These are phyloP conservation scores for Thaumatotibia leucotreta DNA, from an alignment of 1,140 invertebrate species.

Conservation along the genomic window DNA sequence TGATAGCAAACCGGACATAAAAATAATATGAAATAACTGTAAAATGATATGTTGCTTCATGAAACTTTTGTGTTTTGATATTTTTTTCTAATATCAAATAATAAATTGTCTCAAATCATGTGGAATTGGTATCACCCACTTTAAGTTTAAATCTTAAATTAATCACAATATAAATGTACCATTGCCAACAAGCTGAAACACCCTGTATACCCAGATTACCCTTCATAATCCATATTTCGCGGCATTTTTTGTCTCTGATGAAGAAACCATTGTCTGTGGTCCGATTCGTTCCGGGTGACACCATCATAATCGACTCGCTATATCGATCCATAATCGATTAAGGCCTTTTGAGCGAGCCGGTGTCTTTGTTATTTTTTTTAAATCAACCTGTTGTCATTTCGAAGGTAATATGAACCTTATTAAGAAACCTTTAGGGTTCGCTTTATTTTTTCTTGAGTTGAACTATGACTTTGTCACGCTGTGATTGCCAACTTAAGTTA, in stretches of 20 bases:
- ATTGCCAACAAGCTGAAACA: not conserved
- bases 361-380: constrained; percentile 9
- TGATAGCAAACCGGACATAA: too few species aligned
- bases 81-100: too few species aligned
- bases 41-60: too few species aligned
- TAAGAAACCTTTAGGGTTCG: not conserved
- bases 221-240: constrained; percentile 12
- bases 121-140: too few species aligned
- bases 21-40: too few species aligned
- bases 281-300: constrained; percentile 7
- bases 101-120: too few species aligned
- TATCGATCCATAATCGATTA: constrained; percentile 13
- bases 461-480: constrained; percentile 14
- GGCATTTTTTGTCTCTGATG: constrained; percentile 9
- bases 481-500: not conserved
- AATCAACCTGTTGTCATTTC: not conserved
- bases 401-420: not conserved
- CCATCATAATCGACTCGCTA: constrained; percentile 3
- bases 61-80: too few species aligned
- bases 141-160: too few species aligned
- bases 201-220: not conserved
- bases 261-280: constrained; percentile 7
- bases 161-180: too few species aligned
- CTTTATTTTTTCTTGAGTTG: not conserved
- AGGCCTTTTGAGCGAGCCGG: constrained; percentile 8